Percentiles rank a stretch among this genome's conserved stretches.
Evolutionary conservation across 2,113 vertebrate genomes (phyloP).

Genomic region (Microcebus tavaratra): DNA sequence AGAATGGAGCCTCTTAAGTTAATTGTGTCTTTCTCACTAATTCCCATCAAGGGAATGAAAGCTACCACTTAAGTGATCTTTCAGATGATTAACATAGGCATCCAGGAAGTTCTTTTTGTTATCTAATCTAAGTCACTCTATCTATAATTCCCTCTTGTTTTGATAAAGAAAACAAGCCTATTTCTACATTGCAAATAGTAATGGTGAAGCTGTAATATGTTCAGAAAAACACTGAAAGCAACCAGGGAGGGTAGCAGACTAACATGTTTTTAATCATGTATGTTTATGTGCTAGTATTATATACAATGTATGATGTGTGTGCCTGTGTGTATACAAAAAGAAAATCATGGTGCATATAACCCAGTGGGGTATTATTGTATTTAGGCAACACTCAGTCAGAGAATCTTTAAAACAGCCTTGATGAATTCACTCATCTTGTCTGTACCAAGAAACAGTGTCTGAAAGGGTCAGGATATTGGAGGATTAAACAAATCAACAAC

Average conservation of each 20-base stretch:
- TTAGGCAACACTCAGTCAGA: background rate
- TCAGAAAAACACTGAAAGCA: background rate
- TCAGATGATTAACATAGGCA: background rate
- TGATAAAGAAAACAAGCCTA: background rate
- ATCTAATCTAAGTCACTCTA: slow-evolving; percentile 66
- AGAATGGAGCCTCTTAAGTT: slow-evolving; percentile 8
- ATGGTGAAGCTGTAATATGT: background rate
- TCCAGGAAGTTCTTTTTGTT: slow-evolving; percentile 62
- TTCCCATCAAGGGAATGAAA: background rate
- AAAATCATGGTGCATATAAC: background rate
- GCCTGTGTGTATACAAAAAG: background rate
- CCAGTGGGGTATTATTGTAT: background rate
- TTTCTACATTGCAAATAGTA: background rate
- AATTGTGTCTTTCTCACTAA: slow-evolving; percentile 28
- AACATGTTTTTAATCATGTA: background rate
- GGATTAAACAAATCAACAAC: background rate
- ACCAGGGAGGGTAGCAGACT: background rate
- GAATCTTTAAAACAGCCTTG: background rate
- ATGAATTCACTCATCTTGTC: background rate
- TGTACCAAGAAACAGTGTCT: background rate
- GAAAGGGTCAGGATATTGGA: background rate
- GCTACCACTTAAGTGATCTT: slow-evolving; percentile 25
- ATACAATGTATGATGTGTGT: fast-evolving
- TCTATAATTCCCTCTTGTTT: slow-evolving; percentile 29
- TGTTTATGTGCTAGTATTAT: background rate